These are phyloP conservation scores for Ectropis crepuscularia DNA, from an alignment of 2,888 invertebrate species.

Conservation along the genomic window DNA sequence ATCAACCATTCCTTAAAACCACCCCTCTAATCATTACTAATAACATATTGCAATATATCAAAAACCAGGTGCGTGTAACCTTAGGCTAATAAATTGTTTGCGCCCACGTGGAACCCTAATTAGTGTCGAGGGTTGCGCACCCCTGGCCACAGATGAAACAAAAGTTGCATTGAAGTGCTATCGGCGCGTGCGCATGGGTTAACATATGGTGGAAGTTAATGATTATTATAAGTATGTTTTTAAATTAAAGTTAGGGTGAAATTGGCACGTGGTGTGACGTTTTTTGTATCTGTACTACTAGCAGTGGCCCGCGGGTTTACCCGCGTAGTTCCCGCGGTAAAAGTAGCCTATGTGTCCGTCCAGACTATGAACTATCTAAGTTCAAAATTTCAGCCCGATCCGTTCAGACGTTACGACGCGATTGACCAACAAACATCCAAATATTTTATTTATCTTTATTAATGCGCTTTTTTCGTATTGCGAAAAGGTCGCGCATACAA, in stretches of 20 bases:
- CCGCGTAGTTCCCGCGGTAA: too few relatives aligned
- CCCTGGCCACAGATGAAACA: slow-evolving; percentile 29
- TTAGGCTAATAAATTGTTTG: slow-evolving; percentile 60
- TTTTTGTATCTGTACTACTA: too few relatives aligned
- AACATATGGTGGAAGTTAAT: slow-evolving; percentile 49
- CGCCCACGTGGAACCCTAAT: slow-evolving; percentile 59
- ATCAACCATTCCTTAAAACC: slow-evolving; percentile 12
- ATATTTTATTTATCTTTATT: too few relatives aligned
- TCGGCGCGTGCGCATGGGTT: slow-evolving; percentile 51
- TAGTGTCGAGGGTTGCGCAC: slow-evolving; percentile 39
- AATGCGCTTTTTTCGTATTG: too few relatives aligned
- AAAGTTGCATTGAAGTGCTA: slow-evolving; percentile 23
- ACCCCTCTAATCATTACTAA: slow-evolving; percentile 55
- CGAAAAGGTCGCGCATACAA: too few relatives aligned
- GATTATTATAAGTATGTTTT: slow-evolving; percentile 22
- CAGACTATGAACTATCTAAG: too few relatives aligned
- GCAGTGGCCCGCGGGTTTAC: too few relatives aligned
- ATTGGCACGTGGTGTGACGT: slow-evolving; percentile 23
- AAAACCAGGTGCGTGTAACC: slow-evolving; percentile 59
- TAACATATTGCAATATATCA: slow-evolving; percentile 63
- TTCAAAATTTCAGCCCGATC: too few relatives aligned
- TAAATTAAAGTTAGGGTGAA: slow-evolving; percentile 15
- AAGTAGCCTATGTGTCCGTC: too few relatives aligned
- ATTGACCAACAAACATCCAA: too few relatives aligned
- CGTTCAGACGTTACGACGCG: too few relatives aligned